These are phyloP conservation scores for Pharmacophagus antenor DNA, from an alignment of 2,888 invertebrate species.

Conservation along the genomic window DNA sequence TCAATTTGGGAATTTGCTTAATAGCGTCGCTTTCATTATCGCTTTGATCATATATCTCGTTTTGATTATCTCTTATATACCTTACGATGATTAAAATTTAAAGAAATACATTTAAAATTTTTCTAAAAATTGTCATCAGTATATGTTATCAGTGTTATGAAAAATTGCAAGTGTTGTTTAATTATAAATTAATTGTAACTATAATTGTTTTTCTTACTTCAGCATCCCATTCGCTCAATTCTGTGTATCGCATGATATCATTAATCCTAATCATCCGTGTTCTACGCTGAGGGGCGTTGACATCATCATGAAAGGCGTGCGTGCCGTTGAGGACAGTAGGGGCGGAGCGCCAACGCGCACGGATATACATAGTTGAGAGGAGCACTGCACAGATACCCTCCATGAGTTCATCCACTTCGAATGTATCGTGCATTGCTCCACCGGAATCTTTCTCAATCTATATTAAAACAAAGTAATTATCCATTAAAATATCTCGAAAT, in stretches of 20 bases:
- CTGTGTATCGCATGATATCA: constrained; percentile 64
- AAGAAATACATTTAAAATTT: background rate
- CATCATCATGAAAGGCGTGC: constrained; percentile 49
- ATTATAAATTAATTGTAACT: background rate
- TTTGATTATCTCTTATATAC: constrained; percentile 62
- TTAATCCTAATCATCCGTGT: constrained; percentile 68
- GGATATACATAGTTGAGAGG: constrained; percentile 59
- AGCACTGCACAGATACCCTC: constrained; percentile 52
- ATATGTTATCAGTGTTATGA: background rate
- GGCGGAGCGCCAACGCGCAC: constrained; percentile 66
- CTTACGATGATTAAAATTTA: constrained; percentile 41
- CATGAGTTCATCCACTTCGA: constrained; percentile 63
- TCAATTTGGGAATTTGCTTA: constrained; percentile 62
- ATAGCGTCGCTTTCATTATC: constrained; percentile 58
- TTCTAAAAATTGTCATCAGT: background rate
- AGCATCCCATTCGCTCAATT: constrained; percentile 61
- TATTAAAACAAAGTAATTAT: background rate
- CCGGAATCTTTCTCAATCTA: constrained; percentile 65
- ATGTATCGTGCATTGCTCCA: constrained; percentile 65
- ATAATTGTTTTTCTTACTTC: constrained; percentile 49
- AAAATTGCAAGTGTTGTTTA: constrained; percentile 5
- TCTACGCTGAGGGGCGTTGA: constrained; percentile 43
- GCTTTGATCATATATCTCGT: constrained; percentile 56
- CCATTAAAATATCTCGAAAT: background rate
- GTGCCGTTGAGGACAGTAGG: constrained; percentile 72